Evolutionary conservation across 2,113 vertebrate genomes (phyloP).

Genomic region (Burhinus oedicnemus): DNA sequence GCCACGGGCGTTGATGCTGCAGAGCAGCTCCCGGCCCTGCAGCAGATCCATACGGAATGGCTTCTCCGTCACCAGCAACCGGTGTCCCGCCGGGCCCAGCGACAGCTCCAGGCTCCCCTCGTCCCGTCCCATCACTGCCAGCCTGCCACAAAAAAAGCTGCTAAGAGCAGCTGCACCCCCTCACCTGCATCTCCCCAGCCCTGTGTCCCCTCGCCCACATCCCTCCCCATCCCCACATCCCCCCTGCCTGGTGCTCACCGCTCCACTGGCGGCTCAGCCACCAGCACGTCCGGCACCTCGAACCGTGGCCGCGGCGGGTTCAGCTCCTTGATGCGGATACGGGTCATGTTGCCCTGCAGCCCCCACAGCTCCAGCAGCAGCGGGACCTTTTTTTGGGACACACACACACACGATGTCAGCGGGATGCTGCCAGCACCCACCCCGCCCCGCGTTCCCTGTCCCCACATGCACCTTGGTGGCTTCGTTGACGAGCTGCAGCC

Average conservation of each 20-base stretch:
- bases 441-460: not conserved
- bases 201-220: no score
- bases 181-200: no score
- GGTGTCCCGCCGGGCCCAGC: constrained; percentile 61
- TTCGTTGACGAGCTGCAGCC: not conserved
- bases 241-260: not conserved
- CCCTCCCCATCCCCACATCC: no score
- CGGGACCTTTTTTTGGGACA: not conserved
- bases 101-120: not conserved
- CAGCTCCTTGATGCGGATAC: not conserved
- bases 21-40: constrained; percentile 83
- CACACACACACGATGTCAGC: no score
- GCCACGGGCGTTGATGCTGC: constrained; percentile 91
- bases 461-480: not conserved
- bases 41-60: constrained; percentile 91
- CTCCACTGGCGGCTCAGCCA: not conserved
- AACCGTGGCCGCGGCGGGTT: not conserved
- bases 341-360: not conserved
- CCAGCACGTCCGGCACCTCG: not conserved
- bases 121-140: not conserved
- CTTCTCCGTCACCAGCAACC: constrained; percentile 83
- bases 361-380: not conserved
- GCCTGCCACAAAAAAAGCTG: not conserved
- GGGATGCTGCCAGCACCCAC: no score
- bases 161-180: not conserved